Evolutionary conservation across 2,113 vertebrate genomes (phyloP), one percentile per base, ranked within the genome.

Genomic region (Ctenodactylus gundi): DNA sequence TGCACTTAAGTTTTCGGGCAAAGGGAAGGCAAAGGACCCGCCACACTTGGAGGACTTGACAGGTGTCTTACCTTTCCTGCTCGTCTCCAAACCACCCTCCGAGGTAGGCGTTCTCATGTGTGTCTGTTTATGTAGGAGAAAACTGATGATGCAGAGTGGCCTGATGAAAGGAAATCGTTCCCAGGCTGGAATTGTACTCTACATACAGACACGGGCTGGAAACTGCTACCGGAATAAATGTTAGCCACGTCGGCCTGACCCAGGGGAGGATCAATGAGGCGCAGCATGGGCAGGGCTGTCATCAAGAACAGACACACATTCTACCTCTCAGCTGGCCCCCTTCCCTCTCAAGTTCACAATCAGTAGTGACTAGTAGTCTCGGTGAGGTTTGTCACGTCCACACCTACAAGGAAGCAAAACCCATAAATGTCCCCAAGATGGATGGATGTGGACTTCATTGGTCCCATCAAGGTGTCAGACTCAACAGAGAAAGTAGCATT

Each of bases 171-270:
- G 51, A 76, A 72, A 23, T 18, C 13, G 31, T 29, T 14, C 72
- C 68, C 39, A 27, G 34, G 57, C 44, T 72, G 51, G 82, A 72
- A 77, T 49, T 77, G 46, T 81, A 36, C 72, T 23, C 68, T 23
- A 12, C 2, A 17, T 23, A 12, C 2, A 17, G 70, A 68, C 39
- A 64, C 51, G 88, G 51, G 41, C 51, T 80, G 31, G 68, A 94
- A 94, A 70, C 14, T 31, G 31, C 67, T 62, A 23, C n/a, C 1
- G 7, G n/a, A 62, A 73, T 64, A 44, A 81, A 93, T 84, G 60
- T 6, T 27, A 36, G 15, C 21, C 10, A 7, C 34, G 2, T 15
- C 0, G 3, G 11, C 76, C 64, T 49, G 1, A 11, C 13, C 65
- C 64, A 68, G 39, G 67, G 23, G 4, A 10, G 31, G 55, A 51